phyloP scores from a whole-genome alignment of 1,140 invertebrate genomes.

The Muscidifurax raptorellus region DNA sequence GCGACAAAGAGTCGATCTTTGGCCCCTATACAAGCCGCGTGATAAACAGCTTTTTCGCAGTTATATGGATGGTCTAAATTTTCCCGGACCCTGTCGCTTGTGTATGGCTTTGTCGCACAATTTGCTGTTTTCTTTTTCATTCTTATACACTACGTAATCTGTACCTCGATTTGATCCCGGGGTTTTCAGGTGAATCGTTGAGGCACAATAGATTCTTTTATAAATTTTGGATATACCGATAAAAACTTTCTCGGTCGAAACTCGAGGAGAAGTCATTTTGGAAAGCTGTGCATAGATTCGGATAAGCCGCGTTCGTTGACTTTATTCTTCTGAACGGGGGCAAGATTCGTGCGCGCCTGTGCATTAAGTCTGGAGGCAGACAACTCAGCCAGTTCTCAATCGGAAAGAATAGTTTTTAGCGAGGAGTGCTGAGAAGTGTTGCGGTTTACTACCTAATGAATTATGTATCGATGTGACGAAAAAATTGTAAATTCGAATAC shows the following conservation, averaged over 20 bases:
- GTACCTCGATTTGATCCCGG: background rate
- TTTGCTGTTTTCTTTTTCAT: constrained; percentile 9
- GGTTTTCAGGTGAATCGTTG: background rate
- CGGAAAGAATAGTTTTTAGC: background rate
- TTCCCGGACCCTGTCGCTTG: background rate
- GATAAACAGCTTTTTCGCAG: background rate
- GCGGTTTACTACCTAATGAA: background rate
- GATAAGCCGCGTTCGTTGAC: background rate
- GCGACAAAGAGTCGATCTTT: constrained; percentile 13
- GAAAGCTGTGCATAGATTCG: background rate
- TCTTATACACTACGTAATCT: background rate
- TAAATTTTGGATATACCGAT: background rate
- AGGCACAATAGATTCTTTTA: too few relatives aligned
- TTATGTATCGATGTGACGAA: constrained; percentile 2
- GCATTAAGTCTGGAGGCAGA: background rate
- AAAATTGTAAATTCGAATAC: background rate
- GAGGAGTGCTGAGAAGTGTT: too few relatives aligned
- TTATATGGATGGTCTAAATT: constrained; percentile 40
- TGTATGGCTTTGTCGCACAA: background rate
- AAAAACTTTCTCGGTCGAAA: background rate
- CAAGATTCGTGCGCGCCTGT: background rate
- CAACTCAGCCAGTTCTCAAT: background rate
- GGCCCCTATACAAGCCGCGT: background rate
- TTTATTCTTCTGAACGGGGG: background rate
- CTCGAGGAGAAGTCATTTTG: background rate